phyloP scores from a whole-genome alignment of 2,888 invertebrate genomes.

The Scaptomyza flava region DNA sequence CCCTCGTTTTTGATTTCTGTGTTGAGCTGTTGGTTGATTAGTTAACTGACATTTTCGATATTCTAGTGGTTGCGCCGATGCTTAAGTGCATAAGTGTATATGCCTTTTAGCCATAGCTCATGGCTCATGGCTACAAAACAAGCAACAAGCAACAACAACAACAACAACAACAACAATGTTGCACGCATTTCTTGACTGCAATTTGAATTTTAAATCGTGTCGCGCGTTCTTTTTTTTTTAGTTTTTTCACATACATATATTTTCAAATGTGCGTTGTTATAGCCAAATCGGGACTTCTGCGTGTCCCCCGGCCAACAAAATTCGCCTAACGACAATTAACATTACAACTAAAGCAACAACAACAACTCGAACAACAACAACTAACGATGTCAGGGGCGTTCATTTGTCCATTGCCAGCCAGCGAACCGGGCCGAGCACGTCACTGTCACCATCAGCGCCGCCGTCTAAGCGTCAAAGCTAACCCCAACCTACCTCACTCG shows the following conservation, averaged over 20 bases:
- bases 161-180: slow-evolving; percentile 26
- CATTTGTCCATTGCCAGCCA: slow-evolving; percentile 77
- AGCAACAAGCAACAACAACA: slow-evolving; percentile 14
- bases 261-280: slow-evolving; percentile 77
- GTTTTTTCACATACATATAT: slow-evolving; percentile 5
- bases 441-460: slow-evolving; percentile 73
- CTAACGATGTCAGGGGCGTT: slow-evolving; percentile 79
- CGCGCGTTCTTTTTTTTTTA: slow-evolving; percentile 26
- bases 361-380: slow-evolving; percentile 60
- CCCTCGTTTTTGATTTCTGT: slow-evolving; percentile 60
- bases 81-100: slow-evolving; percentile 33
- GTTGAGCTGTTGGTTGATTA: slow-evolving; percentile 57
- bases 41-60: slow-evolving; percentile 71
- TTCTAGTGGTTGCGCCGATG: slow-evolving; percentile 49
- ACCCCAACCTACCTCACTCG: slow-evolving; percentile 14
- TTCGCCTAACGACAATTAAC: slow-evolving; percentile 71
- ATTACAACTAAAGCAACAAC: slow-evolving; percentile 65
- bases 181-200: slow-evolving; percentile 77
- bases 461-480: slow-evolving; percentile 42
- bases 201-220: slow-evolving; percentile 78
- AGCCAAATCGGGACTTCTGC: slow-evolving; percentile 79
- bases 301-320: slow-evolving; percentile 57
- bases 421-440: slow-evolving; percentile 71
- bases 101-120: slow-evolving; percentile 74
- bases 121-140: slow-evolving; percentile 39